Evolutionary conservation across 2,888 invertebrate genomes (phyloP), one percentile per base, ranked within the genome.

Genomic region (Spisula solida): DNA sequence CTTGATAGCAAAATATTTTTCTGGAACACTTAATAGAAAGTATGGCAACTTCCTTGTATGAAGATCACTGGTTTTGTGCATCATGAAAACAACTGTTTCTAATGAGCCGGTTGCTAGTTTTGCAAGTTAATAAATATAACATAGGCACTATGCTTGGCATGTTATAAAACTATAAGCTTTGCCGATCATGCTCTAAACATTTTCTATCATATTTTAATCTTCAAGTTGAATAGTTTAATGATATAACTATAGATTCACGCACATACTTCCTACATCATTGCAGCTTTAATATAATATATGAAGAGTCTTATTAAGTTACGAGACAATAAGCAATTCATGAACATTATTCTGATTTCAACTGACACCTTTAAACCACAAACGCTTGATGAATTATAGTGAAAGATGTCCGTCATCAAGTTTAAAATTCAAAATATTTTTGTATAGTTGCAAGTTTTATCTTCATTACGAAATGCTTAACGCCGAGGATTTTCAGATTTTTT

Each of bases 121-220:
- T 25, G 60, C 60, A 66, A 66, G 60, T 10, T 66, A 66, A n/a
- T 12, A 12, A 66, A 66, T 8, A n/a, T 25, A 25, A 66, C 60
- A 2, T 66, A 66, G 60, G 60, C 60, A 66, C 60, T 25, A 10
- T 66, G 60, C 60, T 66, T 66, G 25, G 60, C 60, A 66, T 66
- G 60, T n/a, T 25, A 25, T 66, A 25, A n/a, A 66, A 66, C 10
- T 66, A 5, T 66, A 25, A 66, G 60, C 60, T 66, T 66, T 20
- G 60, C 60, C 60, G 20, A 60, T 60, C 60, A 60, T 60, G 60
- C 60, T 20, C n/a, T 60, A 60, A 60, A n/a, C 60, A 60, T 60
- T 60, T n/a, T 20, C 20, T n/a, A 60, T 60, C 60, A 20, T n/a
- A n/a, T n/a, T 20, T 1, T 60, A n/a, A 60, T 60, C 60, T 60